Evolutionary conservation across 1,140 invertebrate genomes (phyloP).

Genomic region (Musca domestica): DNA sequence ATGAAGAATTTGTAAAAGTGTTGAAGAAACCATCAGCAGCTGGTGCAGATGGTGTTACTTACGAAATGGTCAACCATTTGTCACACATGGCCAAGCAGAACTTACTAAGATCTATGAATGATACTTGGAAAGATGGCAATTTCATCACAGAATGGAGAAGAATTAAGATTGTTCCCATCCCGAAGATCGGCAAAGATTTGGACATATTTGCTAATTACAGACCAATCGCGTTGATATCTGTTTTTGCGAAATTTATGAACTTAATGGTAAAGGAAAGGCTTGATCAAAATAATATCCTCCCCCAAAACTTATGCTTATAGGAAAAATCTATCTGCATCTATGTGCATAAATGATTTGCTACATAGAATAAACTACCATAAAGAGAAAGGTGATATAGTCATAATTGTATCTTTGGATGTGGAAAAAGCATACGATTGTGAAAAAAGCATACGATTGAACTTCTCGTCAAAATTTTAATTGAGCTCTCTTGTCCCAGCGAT

Average conservation of each 20-base stretch:
- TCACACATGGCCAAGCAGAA: not conserved
- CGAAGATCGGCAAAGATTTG: not conserved
- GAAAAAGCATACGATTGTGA: too few species aligned
- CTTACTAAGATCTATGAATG: not conserved
- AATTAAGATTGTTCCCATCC: conserved; percentile 9
- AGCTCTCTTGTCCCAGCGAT: not conserved
- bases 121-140: not conserved
- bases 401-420: not conserved
- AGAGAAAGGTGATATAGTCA: not conserved
- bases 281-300: not conserved
- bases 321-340: too few species aligned
- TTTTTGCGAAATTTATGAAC: conserved; percentile 1
- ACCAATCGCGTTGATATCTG: conserved; percentile 1
- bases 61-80: not conserved
- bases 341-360: too few species aligned
- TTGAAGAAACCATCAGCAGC: not conserved
- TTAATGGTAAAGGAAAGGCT: not conserved
- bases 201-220: not conserved
- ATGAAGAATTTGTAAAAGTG: not conserved
- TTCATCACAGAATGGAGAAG: not conserved
- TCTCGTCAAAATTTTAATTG: not conserved
- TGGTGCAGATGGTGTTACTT: too few species aligned
- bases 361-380: not conserved
- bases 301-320: not conserved
- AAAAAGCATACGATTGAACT: not conserved